Conservation (phyloP, 2,797 vertebrate species). For the Phoebastria nigripes region DNA sequence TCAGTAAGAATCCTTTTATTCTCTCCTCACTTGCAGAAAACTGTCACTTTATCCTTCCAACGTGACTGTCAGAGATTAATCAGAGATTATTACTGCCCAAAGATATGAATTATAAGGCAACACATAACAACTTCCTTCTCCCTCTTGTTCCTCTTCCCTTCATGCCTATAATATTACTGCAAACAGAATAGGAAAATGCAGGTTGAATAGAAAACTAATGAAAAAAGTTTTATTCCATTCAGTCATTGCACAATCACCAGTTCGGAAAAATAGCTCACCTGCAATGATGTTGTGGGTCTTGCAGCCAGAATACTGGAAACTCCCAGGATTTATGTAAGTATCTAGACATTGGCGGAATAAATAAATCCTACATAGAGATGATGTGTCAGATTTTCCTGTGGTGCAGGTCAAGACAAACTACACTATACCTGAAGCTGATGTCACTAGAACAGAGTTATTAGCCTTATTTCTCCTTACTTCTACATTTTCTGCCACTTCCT, state of each 20-base stretch:
- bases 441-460: background rate
- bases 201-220: background rate
- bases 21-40: background rate
- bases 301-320: background rate
- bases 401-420: background rate
- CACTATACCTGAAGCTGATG: background rate
- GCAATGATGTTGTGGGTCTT: background rate
- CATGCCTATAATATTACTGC: background rate
- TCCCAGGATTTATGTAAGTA: background rate
- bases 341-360: background rate
- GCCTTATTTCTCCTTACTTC: background rate
- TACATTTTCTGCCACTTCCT: background rate
- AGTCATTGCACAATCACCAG: background rate
- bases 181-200: background rate
- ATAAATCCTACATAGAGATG: background rate
- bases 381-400: background rate
- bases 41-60: background rate
- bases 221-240: background rate
- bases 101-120: background rate
- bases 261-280: background rate
- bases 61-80: background rate
- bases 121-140: background rate
- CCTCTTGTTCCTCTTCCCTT: background rate
- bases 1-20: background rate
- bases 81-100: background rate